A percentile compares a stretch with the other conserved stretches of the same genome.
Conservation (phyloP, 2,888 invertebrate genomes). For the Hirudinaria manillensis region DNA sequence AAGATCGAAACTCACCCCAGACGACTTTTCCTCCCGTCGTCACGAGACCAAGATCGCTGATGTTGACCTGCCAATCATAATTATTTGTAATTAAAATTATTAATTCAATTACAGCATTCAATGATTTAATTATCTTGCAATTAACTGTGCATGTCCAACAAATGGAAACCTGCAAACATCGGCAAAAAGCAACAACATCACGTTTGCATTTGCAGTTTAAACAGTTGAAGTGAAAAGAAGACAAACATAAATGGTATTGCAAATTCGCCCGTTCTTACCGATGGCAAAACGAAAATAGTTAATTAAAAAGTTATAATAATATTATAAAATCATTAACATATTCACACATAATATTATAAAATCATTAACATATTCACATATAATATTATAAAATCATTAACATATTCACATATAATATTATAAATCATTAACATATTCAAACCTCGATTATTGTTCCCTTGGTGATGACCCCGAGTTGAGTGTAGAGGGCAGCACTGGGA, state of each 20-base stretch:
- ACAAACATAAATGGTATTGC: too few species aligned
- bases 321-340: neutral
- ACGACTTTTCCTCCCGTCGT: slow-evolving; percentile 98
- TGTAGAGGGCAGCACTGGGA: slow-evolving; percentile 93
- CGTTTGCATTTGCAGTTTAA: too few species aligned
- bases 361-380: too few species aligned
- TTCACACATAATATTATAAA: neutral
- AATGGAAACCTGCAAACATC: too few species aligned
- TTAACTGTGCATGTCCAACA: too few species aligned
- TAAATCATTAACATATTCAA: neutral
- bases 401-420: neutral
- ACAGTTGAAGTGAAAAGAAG: too few species aligned
- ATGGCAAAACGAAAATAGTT: too few species aligned
- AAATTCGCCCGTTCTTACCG: too few species aligned
- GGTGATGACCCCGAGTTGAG: slow-evolving; percentile 91
- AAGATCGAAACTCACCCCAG: slow-evolving; percentile 66
- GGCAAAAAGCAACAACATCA: too few species aligned
- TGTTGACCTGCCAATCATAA: slow-evolving; percentile 64
- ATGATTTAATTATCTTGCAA: too few species aligned
- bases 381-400: neutral
- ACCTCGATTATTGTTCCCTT: slow-evolving; percentile 94
- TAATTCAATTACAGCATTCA: neutral
- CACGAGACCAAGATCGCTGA: slow-evolving; percentile 93
- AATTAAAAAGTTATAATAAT: neutral
- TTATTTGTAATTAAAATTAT: neutral